Evolutionary conservation across 2,113 vertebrate genomes (phyloP), one percentile per base, ranked within the genome.

Genomic region (Pholis gunnellus): DNA sequence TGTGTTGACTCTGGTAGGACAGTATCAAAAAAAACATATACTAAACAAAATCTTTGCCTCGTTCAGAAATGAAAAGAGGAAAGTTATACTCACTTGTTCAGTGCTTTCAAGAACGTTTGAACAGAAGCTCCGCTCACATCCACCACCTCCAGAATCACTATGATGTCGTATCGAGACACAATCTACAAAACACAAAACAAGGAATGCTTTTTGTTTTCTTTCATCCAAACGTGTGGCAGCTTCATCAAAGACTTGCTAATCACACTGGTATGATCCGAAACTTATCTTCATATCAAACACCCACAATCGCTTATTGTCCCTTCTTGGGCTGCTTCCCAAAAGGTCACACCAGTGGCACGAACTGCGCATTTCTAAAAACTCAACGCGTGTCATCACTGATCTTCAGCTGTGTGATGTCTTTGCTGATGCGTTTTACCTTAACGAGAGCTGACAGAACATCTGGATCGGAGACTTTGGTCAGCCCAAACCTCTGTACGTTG

Each of bases 131-230:
- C 93, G 1, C 60, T 91, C 40, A 86, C 82, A 69, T 95, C 94
- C 72, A 91, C 89, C 36, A 94, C 94, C 76, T 95, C 94, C 36
- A 95, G 79, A 40, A 95, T 91, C 48, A 95, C 5, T 36, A 94
- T 91, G 25, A 95, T 92, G 73, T 95, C 93, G 40, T 95, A 95
- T 15, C 81, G 80, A 48, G 91, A 94, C 50, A 94, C 90, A 74
- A 95, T 94, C 94, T 94, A 31, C 9, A 73, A 6, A 75, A 70
- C n/a, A 31, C 29, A 77, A 64, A 68, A 9, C 48, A 20, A 68
- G 15, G 13, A 44, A 5, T 2, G 20, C n/a, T 7, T 9, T 52
- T n/a, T 29, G 1, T 22, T 25, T 40, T n/a, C 27, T 5, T 25
- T 13, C 8, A 9, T 57, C 3, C 6, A 3, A 31, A 63, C 18